Base-by-base conservation (phyloP, 2,113 vertebrate genomes). In the Hemicordylus capensis region DNA sequence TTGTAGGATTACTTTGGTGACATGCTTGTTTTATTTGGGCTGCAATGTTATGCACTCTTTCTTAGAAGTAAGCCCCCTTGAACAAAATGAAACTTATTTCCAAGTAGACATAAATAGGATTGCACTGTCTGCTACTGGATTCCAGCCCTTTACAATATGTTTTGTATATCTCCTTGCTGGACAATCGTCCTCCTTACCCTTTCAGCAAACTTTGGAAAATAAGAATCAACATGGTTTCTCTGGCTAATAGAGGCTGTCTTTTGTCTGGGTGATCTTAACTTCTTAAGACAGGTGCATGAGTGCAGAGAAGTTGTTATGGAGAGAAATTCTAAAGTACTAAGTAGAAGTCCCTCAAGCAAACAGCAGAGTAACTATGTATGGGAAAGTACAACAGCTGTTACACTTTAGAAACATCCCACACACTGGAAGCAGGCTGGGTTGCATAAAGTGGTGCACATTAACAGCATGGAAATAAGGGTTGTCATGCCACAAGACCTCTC, bases 301-400 rank as follows among this genome's bases (percentile, higher is more conserved):
- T 74, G 15, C 54, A 72, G 24, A 72, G 46, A 31, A 74, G 12
- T 19, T 46, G 56, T 73, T 54, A 37, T 7, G 24, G 42, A 79
- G 14, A 85, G 19, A 79, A 28, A 46, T 28, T 31, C 34, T 76
- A 9, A 51, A 20, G 37, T 77, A 48, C 22, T 80, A 78, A 79
- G 26, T 42, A 4, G n/a, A 59, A 85, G 42, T 54, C 44, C 34
- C 28, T 20, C 24, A 87, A 56, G 73, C 54, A 77, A 26, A 56
- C 37, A 39, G 42, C 17, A 61, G 63, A 82, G 26, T 73, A 14
- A 51, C 24, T 22, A 46, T 59, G 4, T 63, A 39, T 22, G 61
- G 56, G n/a, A 4, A 83, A 77, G 64, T 77, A 44, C 34, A 83
- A 72, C 74, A 81, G 85, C 79, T 87, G 85, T 76, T 63, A 54